Conservation (phyloP, 2,797 vertebrate species). For the Eremophila alpestris region DNA sequence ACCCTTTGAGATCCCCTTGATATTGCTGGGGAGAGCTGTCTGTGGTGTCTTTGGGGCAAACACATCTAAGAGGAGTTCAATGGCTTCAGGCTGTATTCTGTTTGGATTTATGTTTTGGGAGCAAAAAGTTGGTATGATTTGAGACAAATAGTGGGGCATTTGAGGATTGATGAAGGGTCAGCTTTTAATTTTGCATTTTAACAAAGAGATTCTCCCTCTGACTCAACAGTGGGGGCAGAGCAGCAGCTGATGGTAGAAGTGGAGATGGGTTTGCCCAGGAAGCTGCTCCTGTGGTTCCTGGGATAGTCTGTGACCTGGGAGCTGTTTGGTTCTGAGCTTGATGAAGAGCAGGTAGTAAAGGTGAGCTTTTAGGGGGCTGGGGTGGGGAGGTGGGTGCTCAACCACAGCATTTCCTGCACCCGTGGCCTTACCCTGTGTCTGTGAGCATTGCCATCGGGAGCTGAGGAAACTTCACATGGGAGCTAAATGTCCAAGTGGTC, state of each 20-base stretch:
- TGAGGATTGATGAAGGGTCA: background rate
- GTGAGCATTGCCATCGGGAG: rapidly evolving
- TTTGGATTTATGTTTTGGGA: background rate
- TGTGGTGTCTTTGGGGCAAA: background rate
- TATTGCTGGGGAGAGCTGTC: background rate
- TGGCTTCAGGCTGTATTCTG: background rate
- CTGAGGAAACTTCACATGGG: rapidly evolving
- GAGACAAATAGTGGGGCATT: background rate
- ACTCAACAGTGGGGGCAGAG: background rate
- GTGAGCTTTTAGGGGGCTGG: background rate
- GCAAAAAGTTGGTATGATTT: background rate
- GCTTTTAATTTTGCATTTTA: background rate
- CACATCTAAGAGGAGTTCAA: background rate
- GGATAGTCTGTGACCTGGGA: background rate
- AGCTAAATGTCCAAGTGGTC: rapidly evolving
- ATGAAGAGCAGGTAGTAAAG: background rate
- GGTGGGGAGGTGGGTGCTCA: background rate
- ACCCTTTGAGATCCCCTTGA: background rate
- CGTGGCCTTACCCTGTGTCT: background rate
- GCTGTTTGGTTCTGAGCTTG: background rate
- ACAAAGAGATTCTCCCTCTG: background rate
- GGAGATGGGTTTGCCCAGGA: background rate
- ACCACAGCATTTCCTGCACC: background rate
- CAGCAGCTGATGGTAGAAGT: background rate
- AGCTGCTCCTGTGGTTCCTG: background rate